Conservation (phyloP, 2,888 invertebrate species). For the Amphipoea lucens region DNA sequence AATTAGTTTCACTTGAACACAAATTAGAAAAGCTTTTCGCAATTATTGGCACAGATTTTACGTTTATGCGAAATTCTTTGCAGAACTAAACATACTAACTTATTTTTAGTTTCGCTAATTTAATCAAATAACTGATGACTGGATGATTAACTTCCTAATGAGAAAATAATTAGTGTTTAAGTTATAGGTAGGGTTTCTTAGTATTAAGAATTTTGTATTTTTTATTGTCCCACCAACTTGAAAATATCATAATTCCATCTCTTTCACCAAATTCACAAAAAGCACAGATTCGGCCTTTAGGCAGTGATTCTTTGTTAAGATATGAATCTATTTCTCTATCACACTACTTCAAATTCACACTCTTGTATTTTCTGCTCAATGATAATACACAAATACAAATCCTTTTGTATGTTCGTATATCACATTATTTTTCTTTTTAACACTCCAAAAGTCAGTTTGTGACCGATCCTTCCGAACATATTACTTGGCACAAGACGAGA, state of each 20-base stretch:
- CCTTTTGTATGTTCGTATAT: not conserved
- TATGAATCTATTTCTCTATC: not conserved
- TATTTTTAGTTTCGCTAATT: slow-evolving; percentile 31
- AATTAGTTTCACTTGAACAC: slow-evolving; percentile 42
- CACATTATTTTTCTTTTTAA: not conserved
- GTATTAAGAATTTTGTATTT: slow-evolving; percentile 26
- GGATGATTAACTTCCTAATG: not conserved
- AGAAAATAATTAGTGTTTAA: not conserved
- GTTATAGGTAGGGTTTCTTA: slow-evolving; percentile 1
- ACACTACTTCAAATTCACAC: slow-evolving; percentile 17
- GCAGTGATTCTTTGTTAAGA: not conserved
- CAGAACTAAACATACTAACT: slow-evolving; percentile 33
- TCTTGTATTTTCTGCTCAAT: not conserved
- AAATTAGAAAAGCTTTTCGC: slow-evolving; percentile 55
- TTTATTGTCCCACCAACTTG: not conserved
- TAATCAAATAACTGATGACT: slow-evolving; percentile 26
- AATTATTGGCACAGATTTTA: slow-evolving; percentile 59
- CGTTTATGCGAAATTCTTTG: slow-evolving; percentile 51
- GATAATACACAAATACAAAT: not conserved
- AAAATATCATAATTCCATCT: not conserved
- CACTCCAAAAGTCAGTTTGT: not conserved
- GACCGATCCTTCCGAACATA: not conserved
- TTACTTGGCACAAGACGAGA: not conserved
- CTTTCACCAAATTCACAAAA: slow-evolving; percentile 1
- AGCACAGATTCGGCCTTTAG: not conserved